Conservation (phyloP, 2,888 invertebrate species). For the Ophonus ardosiacus region DNA sequence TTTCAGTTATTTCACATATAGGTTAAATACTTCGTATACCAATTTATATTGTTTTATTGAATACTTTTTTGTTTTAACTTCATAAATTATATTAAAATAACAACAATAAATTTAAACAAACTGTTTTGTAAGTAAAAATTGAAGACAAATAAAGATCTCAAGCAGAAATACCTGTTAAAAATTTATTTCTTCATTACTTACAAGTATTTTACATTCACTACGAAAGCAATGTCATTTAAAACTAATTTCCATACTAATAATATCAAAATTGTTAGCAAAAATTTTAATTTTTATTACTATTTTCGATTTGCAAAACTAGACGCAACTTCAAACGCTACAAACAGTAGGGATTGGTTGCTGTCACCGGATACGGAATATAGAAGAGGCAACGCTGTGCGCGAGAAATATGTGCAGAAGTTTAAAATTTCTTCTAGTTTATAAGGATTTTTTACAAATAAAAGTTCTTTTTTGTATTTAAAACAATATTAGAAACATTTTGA, state of each 20-base stretch:
- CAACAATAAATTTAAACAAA: not conserved
- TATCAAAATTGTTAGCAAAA: slow-evolving; percentile 44
- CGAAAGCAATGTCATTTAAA: slow-evolving; percentile 15
- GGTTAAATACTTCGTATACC: slow-evolving; percentile 5
- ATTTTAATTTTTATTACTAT: slow-evolving; percentile 52
- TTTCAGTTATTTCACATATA: slow-evolving; percentile 35
- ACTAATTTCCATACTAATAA: slow-evolving; percentile 33
- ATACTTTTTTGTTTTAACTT: not conserved
- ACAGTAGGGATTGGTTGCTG: slow-evolving; percentile 56
- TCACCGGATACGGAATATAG: slow-evolving; percentile 39
- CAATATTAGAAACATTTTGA: not conserved
- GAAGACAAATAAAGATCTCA: slow-evolving; percentile 40
- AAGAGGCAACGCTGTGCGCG: slow-evolving; percentile 39
- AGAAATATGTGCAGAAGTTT: slow-evolving; percentile 5
- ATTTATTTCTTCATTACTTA: slow-evolving; percentile 31
- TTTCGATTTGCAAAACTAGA: slow-evolving; percentile 58
- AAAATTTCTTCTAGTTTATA: not conserved
- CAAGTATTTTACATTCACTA: slow-evolving; percentile 27
- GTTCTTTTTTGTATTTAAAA: not conserved
- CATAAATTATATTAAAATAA: slow-evolving; percentile 5
- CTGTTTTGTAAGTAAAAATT: not conserved
- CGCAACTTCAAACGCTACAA: slow-evolving; percentile 61
- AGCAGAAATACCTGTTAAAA: not conserved
- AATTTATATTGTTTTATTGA: not conserved
- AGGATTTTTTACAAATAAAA: not conserved